These are phyloP conservation scores for Pyrrhosoma nymphula DNA, from an alignment of 2,888 invertebrate species.

Conservation along the genomic window DNA sequence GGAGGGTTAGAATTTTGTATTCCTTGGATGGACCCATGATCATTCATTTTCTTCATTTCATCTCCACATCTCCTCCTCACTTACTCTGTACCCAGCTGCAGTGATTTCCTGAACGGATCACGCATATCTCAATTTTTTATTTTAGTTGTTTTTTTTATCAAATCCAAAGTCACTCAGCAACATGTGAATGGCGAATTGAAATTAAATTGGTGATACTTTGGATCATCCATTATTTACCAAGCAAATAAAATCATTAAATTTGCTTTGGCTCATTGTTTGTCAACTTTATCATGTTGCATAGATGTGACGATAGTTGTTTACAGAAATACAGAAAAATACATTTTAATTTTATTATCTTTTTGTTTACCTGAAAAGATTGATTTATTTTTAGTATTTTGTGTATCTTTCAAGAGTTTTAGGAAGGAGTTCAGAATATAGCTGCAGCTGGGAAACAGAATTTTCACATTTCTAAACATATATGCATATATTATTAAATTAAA, in stretches of 20 bases:
- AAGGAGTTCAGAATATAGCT: not conserved
- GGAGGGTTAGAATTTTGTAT: conserved; percentile 50
- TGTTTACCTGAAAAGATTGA: not conserved
- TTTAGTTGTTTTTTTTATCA: not conserved
- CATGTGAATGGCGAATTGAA: not conserved
- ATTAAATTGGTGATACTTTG: not conserved
- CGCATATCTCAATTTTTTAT: not conserved
- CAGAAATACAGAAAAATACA: not conserved
- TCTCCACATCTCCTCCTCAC: conserved; percentile 55
- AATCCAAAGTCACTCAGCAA: not conserved
- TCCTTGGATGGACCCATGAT: conserved; percentile 46
- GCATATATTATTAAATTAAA: conserved; percentile 58
- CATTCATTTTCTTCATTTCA: conserved; percentile 53
- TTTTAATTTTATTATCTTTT: not conserved
- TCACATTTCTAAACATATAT: conserved; percentile 62
- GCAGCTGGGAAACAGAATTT: conserved; percentile 54
- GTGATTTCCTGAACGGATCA: not conserved
- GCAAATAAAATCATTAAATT: not conserved
- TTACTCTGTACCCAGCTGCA: conserved; percentile 47
- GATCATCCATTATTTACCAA: not conserved
- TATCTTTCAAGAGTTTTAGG: not conserved
- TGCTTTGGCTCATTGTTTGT: no score
- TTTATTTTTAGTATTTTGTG: not conserved
- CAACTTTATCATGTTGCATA: not conserved
- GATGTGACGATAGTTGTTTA: not conserved